Conservation (phyloP, 2,113 vertebrate genomes). For the Nothoprocta perdicaria region DNA sequence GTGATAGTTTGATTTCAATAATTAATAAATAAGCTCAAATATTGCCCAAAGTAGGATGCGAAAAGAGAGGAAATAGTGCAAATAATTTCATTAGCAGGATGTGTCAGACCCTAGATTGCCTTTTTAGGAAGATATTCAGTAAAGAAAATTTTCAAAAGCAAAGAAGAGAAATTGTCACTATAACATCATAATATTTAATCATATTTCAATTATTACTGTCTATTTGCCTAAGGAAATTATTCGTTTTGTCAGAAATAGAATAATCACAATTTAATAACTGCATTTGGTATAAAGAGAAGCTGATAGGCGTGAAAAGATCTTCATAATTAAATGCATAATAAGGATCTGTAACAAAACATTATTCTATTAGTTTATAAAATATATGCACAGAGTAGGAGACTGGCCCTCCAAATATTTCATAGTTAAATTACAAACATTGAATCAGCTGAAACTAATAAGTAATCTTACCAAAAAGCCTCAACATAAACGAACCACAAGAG, state of each 20-base stretch:
- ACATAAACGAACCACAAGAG: neutral
- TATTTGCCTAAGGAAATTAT: slow-evolving; percentile 20
- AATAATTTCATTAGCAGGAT: neutral
- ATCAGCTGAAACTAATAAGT: neutral
- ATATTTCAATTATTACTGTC: neutral
- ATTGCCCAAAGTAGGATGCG: neutral
- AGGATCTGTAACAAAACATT: neutral
- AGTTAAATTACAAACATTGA: neutral
- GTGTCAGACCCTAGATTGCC: neutral
- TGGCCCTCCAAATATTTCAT: neutral
- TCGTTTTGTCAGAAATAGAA: slow-evolving; percentile 18
- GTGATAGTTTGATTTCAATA: neutral
- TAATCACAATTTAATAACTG: slow-evolving; percentile 30
- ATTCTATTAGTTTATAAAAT: neutral
- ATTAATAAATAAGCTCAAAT: neutral
- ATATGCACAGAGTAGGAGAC: neutral
- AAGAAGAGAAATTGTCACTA: neutral
- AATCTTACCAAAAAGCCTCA: neutral
- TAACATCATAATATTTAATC: slow-evolving; percentile 22
- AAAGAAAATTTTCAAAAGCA: neutral
- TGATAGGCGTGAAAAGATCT: neutral
- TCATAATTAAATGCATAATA: neutral
- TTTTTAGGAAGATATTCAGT: neutral
- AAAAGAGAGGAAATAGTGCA: neutral
- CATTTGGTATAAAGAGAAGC: neutral